Conservation (phyloP, 2,113 vertebrate genomes). For the Myrmophylax atrothorax region DNA sequence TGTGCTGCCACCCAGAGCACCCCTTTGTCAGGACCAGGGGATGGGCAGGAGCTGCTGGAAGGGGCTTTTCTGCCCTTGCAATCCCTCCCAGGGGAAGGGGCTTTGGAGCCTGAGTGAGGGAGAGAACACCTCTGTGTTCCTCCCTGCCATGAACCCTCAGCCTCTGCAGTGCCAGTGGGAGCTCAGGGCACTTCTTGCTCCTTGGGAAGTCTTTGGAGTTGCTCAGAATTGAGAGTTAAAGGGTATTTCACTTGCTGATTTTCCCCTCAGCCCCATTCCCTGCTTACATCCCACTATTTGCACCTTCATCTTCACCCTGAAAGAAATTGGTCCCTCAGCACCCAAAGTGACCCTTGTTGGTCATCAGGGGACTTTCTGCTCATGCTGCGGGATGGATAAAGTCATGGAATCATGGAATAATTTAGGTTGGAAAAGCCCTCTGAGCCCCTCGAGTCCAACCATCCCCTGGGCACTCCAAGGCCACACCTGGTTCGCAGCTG, state of each 20-base stretch:
- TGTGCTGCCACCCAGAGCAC: background rate
- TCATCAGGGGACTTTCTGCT: background rate
- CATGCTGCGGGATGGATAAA: background rate
- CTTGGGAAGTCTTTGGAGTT: background rate
- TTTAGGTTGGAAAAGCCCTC: background rate
- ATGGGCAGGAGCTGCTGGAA: background rate
- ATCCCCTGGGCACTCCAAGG: background rate
- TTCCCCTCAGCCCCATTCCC: background rate
- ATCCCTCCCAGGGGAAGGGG: background rate
- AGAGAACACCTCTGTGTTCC: background rate
- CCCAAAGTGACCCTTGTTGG: background rate
- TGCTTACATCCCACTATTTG: background rate
- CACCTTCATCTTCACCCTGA: background rate
- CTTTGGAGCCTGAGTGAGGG: background rate
- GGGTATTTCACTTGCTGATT: background rate
- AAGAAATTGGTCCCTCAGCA: background rate
- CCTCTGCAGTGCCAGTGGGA: background rate
- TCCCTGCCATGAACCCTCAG: background rate
- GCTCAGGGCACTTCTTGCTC: fast-evolving
- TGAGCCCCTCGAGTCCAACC: background rate
- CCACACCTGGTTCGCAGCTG: background rate
- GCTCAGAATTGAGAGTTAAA: background rate
- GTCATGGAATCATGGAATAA: background rate
- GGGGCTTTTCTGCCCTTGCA: background rate
- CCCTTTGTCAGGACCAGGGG: background rate